A percentile compares a stretch with the other conserved stretches of the same genome.
Conservation (phyloP, 2,113 vertebrate genomes). For the Melierax canorus region DNA sequence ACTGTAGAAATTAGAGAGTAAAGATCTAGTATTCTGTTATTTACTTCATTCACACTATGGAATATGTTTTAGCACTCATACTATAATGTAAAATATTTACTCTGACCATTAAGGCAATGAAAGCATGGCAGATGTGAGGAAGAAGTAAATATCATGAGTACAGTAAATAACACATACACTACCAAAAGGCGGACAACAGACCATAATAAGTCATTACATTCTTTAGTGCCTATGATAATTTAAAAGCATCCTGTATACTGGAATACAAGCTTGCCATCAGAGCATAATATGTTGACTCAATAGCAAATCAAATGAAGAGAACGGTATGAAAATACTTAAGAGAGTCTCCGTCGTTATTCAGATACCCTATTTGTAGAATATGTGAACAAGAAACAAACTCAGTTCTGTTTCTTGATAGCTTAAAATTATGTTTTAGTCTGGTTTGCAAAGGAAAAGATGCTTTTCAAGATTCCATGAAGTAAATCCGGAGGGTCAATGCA, state of each 20-base stretch:
- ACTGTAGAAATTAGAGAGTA: not conserved
- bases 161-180: not conserved
- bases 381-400: not conserved
- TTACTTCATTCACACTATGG: not conserved
- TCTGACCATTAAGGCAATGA: not conserved
- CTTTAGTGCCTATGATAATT: not conserved
- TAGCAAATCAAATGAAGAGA: not conserved
- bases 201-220: not conserved
- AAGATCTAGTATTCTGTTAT: not conserved
- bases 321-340: not conserved
- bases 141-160: not conserved
- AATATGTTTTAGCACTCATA: not conserved
- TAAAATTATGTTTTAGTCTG: not conserved
- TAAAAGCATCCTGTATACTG: not conserved
- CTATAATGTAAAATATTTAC: not conserved
- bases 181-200: not conserved
- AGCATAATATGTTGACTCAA: not conserved
- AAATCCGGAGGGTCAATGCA: not conserved
- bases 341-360: not conserved
- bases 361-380: not conserved
- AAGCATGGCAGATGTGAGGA: not conserved
- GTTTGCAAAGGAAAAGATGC: not conserved
- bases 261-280: not conserved
- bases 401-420: not conserved
- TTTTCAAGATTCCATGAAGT: not conserved